A percentile compares a stretch with the other conserved stretches of the same genome.
Conservation (phyloP, 2,113 vertebrate genomes). For the Himantopus leucocephalus region DNA sequence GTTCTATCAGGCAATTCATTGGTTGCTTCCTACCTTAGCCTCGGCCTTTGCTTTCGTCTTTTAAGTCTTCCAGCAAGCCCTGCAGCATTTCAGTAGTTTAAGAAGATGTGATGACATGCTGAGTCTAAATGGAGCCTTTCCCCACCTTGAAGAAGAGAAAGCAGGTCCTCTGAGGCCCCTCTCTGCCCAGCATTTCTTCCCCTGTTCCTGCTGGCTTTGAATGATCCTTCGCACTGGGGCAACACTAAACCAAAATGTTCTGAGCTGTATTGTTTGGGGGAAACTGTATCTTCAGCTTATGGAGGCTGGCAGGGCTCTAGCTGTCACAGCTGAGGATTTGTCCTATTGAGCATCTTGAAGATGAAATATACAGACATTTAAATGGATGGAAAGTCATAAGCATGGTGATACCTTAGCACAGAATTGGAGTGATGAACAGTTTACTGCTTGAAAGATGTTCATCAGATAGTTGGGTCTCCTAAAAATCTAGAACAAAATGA, state of each 20-base stretch:
- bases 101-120: background rate
- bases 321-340: background rate
- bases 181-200: background rate
- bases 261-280: accelerated
- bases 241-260: background rate
- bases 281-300: background rate
- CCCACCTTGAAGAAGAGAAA: background rate
- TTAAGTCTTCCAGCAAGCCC: background rate
- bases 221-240: background rate
- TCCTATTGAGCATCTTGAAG: background rate
- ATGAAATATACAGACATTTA: background rate
- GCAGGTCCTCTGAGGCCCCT: background rate
- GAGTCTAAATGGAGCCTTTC: background rate
- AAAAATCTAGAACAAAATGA: background rate
- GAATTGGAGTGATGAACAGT: background rate
- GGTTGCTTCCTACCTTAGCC: background rate
- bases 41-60: background rate
- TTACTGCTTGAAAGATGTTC: background rate
- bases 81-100: background rate
- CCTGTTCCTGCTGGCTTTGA: background rate
- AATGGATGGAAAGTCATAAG: background rate
- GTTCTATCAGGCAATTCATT: background rate
- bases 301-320: background rate
- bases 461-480: background rate
- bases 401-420: background rate